phyloP scores from a whole-genome alignment of 2,113 vertebrate genomes.

The Rhinichthys klamathensis region DNA sequence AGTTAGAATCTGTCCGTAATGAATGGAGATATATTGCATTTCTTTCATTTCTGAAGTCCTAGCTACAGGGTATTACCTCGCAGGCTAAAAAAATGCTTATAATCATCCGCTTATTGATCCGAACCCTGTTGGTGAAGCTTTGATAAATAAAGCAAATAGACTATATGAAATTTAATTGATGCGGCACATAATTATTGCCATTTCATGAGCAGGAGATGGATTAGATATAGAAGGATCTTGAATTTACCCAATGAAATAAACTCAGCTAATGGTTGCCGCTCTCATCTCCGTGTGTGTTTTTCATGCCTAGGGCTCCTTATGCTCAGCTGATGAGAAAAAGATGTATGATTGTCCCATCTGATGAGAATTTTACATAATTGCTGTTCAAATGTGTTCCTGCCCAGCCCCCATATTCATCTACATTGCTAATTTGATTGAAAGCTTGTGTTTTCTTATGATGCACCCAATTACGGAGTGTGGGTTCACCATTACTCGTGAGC shows the following conservation, averaged over 20 bases:
- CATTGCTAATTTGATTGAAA: conserved; percentile 55
- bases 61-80: conserved; percentile 4
- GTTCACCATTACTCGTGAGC: neutral
- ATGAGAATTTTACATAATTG: conserved; percentile 50
- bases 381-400: conserved; percentile 46
- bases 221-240: conserved; percentile 21
- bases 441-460: conserved; percentile 27
- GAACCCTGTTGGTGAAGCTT: conserved; percentile 45
- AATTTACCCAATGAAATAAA: conserved; percentile 49
- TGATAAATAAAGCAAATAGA: neutral
- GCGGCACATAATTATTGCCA: conserved; percentile 36
- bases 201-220: conserved; percentile 38
- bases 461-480: conserved; percentile 29
- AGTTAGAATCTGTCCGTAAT: neutral
- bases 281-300: conserved; percentile 43
- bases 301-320: conserved; percentile 41
- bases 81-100: conserved; percentile 30
- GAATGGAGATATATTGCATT: conserved; percentile 25
- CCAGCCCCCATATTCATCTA: conserved; percentile 44
- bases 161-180: conserved; percentile 32
- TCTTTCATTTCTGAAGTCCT: conserved; percentile 13
- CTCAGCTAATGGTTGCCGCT: conserved; percentile 41
- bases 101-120: conserved; percentile 54
- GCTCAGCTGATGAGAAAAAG: conserved; percentile 49
- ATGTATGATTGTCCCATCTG: conserved; percentile 47